Evolutionary conservation across 2,888 invertebrate genomes (phyloP), one percentile per base, ranked within the genome.

Genomic region (Eupsilia transversa): DNA sequence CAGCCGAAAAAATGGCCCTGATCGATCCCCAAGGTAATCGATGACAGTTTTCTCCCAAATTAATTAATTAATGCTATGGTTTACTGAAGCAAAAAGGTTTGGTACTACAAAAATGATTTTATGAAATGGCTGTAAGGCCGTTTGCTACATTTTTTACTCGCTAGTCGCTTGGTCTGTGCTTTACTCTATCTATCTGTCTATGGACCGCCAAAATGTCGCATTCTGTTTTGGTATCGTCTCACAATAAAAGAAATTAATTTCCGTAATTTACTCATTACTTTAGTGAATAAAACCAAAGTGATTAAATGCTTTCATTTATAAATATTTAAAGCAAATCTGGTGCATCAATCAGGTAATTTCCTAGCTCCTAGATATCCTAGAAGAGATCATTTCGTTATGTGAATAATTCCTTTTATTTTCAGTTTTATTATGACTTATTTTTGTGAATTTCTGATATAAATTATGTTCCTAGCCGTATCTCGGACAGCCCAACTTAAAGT

Each of bases 201-300:
- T 94, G 93, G 86, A 78, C 89, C 86, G 87, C 88, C 92, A 95
- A 95, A 95, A 96, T 96, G 96, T 96, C 95, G 96, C 93, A 93
- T 92, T 93, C 93, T 96, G 96, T 96, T 96, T 95, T 96, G 94
- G 94, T 95, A 93, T 93, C 91, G 88, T 93, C 91, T 92, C 90
- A 90, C 89, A 92, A 90, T 93, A 93, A 91, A 94, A 91, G 86
- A 93, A 93, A 93, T 92, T 91, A 93, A 92, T 93, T 93, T 93
- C 91, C 86, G 82, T 89, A 91, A 92, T 89, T 92, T 92, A 91
- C 91, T 88, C 86, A 91, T 91, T 91, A 89, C 87, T 91, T 90
- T 87, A 86, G 56, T 84, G 82, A 78, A 86, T 90, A 87, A 85
- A 86, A 82, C 82, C 80, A 85, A 83, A 88, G 87, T 87, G 86